Percentiles rank a stretch among this genome's conserved stretches.
These are phyloP conservation scores for Dasypolia templi DNA, from an alignment of 2,888 invertebrate species.

Conservation along the genomic window DNA sequence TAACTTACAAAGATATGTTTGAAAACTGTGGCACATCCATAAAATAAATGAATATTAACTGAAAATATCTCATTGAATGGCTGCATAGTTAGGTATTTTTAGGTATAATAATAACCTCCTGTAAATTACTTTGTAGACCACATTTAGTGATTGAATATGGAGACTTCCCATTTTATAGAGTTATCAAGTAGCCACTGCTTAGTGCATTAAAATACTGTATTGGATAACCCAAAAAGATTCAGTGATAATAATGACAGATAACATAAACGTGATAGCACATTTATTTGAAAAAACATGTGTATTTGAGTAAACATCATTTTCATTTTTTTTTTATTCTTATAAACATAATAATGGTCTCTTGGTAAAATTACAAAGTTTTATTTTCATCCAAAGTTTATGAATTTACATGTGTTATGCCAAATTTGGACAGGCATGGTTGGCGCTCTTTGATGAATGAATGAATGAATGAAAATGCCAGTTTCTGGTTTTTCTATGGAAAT, in stretches of 20 bases:
- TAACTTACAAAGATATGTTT: neutral
- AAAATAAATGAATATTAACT: neutral
- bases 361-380: neutral
- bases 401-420: neutral
- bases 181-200: constrained; percentile 3
- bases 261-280: neutral
- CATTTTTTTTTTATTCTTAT: neutral
- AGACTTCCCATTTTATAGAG: neutral
- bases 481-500: neutral
- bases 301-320: neutral
- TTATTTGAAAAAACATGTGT: neutral
- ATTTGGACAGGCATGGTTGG: too few species aligned
- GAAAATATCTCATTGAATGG: neutral
- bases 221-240: neutral
- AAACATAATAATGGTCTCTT: neutral
- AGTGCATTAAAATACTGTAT: neutral
- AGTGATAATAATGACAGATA: constrained; percentile 9
- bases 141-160: neutral
- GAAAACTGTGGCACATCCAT: neutral
- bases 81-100: neutral
- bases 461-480: too few species aligned
- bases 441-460: too few species aligned
- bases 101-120: too few species aligned
- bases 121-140: too few species aligned
- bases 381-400: neutral